A percentile compares a stretch with the other conserved stretches of the same genome.
Conservation (phyloP, 2,797 vertebrate species). For the Parauchenoglanis punctatus region DNA sequence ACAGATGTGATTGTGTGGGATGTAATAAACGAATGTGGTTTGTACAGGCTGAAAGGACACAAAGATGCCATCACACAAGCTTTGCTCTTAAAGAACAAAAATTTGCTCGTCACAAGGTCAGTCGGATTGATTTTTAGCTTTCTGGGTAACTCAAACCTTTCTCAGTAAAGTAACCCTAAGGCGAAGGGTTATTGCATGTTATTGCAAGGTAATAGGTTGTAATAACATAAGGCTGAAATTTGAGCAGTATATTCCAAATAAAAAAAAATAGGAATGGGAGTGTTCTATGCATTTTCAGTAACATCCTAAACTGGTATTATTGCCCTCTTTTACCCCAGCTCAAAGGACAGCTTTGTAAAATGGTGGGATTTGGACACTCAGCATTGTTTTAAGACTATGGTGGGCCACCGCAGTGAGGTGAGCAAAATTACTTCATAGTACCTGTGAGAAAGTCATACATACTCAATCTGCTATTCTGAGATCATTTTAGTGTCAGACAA, state of each 20-base stretch:
- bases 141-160: not conserved
- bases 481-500: not conserved
- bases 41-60: constrained; percentile 92
- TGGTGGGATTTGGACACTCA: constrained; percentile 98
- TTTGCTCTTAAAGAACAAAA: constrained; percentile 87
- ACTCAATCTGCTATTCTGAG: too few species aligned
- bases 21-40: constrained; percentile 93
- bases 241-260: not conserved
- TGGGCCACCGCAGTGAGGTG: constrained; percentile 95
- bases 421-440: constrained; percentile 5
- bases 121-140: not conserved
- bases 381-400: constrained; percentile 96
- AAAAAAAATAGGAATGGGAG: not conserved
- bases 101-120: constrained; percentile 91
- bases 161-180: too few species aligned
- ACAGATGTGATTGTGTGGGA: constrained; percentile 97
- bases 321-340: constrained; percentile 68
- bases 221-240: too few species aligned
- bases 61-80: constrained; percentile 90
- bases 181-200: not conserved
- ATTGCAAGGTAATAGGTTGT: not conserved
- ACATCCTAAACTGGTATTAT: not conserved
- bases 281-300: not conserved
- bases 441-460: not conserved
- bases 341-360: constrained; percentile 94